These are phyloP conservation scores for Corythornis madagascariensis DNA, from an alignment of 2,113 vertebrate species.

Conservation along the genomic window DNA sequence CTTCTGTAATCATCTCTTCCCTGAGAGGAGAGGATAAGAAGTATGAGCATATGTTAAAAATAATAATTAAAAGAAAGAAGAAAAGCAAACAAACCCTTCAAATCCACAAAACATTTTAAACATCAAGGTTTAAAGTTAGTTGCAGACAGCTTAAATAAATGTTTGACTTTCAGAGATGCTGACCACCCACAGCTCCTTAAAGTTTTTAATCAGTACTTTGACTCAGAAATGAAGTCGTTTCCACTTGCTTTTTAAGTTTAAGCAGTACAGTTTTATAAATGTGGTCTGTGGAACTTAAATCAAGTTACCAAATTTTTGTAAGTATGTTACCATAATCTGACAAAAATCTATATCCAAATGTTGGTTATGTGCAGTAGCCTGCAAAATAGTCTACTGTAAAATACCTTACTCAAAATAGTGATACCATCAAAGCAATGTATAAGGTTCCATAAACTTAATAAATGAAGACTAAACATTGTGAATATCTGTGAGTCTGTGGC, in stretches of 20 bases:
- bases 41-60: background rate
- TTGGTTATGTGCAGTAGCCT: background rate
- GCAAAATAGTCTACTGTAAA: background rate
- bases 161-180: background rate
- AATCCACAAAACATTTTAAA: background rate
- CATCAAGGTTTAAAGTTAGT: background rate
- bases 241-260: background rate
- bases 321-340: background rate
- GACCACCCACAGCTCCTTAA: background rate
- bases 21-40: background rate
- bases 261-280: background rate
- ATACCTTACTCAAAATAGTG: background rate
- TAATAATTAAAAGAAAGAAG: background rate
- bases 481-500: background rate
- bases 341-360: background rate
- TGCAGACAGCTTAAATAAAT: background rate
- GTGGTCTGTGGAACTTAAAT: background rate
- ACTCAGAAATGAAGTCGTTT: background rate
- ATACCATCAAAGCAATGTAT: background rate
- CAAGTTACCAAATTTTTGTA: background rate
- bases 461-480: background rate
- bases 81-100: background rate
- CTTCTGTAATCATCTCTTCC: background rate
- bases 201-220: background rate
- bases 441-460: background rate